A percentile compares a stretch with the other conserved stretches of the same genome.
Conservation (phyloP, 2,797 vertebrate species). For the Fistularia commersonii region DNA sequence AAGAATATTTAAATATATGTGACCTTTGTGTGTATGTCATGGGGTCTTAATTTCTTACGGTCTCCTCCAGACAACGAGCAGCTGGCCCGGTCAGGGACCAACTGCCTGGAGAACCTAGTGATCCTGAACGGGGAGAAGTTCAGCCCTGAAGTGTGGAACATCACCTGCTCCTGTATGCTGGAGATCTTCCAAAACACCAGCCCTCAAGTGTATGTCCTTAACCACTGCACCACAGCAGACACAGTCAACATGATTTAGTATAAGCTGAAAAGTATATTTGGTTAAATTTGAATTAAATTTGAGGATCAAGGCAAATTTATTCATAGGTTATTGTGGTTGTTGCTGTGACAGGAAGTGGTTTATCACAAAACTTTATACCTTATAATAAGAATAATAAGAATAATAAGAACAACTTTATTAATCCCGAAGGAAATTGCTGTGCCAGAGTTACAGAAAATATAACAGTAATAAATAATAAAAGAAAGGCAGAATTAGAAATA, state of each 20-base stretch:
- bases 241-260: too few relatives aligned
- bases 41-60: neutral
- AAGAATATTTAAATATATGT: neutral
- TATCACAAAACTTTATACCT: conserved; percentile 4
- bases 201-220: conserved; percentile 84
- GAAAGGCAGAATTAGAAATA: too few relatives aligned
- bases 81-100: conserved; percentile 92
- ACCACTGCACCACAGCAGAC: too few relatives aligned
- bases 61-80: conserved; percentile 90
- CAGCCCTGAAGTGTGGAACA: conserved; percentile 87
- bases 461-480: too few relatives aligned
- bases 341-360: conserved; percentile 1
- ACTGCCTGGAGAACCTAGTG: conserved; percentile 95
- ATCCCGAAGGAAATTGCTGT: too few relatives aligned
- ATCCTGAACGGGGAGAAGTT: conserved; percentile 96
- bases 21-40: neutral
- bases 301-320: neutral
- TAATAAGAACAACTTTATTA: too few relatives aligned
- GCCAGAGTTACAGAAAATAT: too few relatives aligned
- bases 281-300: neutral
- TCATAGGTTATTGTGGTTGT: neutral
- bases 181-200: conserved; percentile 96
- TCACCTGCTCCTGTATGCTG: conserved; percentile 92
- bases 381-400: too few relatives aligned
- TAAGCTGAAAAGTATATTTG: too few relatives aligned